These are phyloP conservation scores for Trachops cirrhosus DNA, from an alignment of 2,797 vertebrate genomes.

Conservation along the genomic window DNA sequence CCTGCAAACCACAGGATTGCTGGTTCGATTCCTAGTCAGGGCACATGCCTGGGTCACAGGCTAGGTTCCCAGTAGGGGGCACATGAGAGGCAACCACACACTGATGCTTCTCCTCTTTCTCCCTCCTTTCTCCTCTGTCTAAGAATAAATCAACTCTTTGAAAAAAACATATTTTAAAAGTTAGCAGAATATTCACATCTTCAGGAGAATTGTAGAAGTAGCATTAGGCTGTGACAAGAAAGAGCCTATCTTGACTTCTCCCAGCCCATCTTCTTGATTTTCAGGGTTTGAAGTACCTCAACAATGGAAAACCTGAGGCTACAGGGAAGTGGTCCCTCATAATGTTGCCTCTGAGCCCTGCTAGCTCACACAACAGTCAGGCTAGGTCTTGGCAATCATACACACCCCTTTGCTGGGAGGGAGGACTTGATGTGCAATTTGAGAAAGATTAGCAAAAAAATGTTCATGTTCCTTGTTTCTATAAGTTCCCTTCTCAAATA, in stretches of 20 bases:
- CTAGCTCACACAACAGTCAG: not conserved
- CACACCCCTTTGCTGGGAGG: not conserved
- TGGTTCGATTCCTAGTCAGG: no score
- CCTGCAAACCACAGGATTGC: no score
- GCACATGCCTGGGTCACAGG: no score
- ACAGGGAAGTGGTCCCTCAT: not conserved
- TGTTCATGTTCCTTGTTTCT: not conserved
- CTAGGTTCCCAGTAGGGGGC: no score
- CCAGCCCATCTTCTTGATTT: not conserved
- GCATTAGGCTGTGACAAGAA: not conserved
- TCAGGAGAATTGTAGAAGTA: not conserved
- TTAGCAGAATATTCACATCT: not conserved
- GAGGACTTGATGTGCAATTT: not conserved
- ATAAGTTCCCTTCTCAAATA: not conserved
- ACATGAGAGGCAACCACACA: no score
- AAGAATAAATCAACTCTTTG: no score
- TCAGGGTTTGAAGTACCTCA: not conserved
- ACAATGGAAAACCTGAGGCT: not conserved
- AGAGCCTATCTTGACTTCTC: not conserved
- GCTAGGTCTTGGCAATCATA: not conserved
- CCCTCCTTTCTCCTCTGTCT: no score
- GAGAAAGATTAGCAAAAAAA: not conserved
- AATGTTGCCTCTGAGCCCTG: not conserved
- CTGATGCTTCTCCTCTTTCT: no score
- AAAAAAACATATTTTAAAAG: not conserved